phyloP scores from a whole-genome alignment of 2,113 vertebrate species.

The Heptranchias perlo region DNA sequence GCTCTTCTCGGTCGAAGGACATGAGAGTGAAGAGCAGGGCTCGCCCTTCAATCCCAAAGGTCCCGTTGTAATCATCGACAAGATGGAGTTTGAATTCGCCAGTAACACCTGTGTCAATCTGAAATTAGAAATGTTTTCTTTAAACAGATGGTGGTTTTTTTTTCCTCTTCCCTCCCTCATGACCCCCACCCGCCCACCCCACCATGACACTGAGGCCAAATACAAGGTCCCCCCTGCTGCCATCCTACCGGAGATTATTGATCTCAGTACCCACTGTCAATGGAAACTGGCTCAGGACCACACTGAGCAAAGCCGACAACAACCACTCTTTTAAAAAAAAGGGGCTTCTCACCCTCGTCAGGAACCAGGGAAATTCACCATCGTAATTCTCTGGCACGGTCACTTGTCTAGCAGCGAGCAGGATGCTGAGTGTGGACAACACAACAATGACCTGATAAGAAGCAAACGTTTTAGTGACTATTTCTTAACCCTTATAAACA shows the following conservation, averaged over 20 bases:
- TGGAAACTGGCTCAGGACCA: background rate
- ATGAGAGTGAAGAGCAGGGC: slow-evolving; percentile 65
- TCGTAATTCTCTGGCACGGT: slow-evolving; percentile 67
- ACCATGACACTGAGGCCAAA: too few relatives aligned
- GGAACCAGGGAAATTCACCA: slow-evolving; percentile 67
- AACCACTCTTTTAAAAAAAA: background rate
- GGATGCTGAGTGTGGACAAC: slow-evolving; percentile 39
- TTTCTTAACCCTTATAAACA: background rate
- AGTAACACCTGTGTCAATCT: slow-evolving; percentile 38
- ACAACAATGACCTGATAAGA: slow-evolving; percentile 49
- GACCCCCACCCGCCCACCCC: background rate
- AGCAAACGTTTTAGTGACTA: slow-evolving; percentile 44
- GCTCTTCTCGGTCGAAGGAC: slow-evolving; percentile 71
- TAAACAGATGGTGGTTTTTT: background rate
- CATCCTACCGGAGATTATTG: too few relatives aligned
- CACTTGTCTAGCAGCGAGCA: slow-evolving; percentile 48
- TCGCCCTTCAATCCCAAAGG: slow-evolving; percentile 65
- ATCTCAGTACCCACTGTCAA: background rate
- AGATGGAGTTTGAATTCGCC: slow-evolving; percentile 56
- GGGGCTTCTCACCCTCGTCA: slow-evolving; percentile 70
- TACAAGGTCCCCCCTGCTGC: too few relatives aligned
- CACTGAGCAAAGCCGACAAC: background rate
- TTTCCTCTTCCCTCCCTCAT: fast-evolving
- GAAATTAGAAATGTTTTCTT: background rate
- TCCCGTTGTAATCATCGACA: slow-evolving; percentile 57